Evolutionary conservation across 2,888 invertebrate genomes (phyloP).

Genomic region (Octodonta nipae): DNA sequence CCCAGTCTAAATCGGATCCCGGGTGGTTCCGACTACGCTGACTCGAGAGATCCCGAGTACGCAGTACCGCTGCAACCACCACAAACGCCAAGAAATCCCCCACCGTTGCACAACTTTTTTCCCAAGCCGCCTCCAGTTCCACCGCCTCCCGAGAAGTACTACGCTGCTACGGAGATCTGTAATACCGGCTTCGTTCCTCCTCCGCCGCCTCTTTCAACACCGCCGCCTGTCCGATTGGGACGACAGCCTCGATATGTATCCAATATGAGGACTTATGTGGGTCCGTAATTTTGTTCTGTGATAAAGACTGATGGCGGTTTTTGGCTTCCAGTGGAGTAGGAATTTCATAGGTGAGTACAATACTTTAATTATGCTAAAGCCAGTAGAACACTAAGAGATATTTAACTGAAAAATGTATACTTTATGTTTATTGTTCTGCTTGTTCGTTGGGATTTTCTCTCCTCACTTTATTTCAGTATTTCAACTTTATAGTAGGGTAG

Average conservation of each 20-base stretch:
- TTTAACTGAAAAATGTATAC: too few relatives aligned
- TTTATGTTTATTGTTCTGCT: too few relatives aligned
- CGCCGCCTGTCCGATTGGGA: constrained; percentile 35
- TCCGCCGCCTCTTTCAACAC: constrained; percentile 32
- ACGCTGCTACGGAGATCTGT: constrained; percentile 56
- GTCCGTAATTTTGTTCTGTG: constrained; percentile 32
- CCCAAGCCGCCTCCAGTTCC: constrained; percentile 51
- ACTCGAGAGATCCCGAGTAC: constrained; percentile 48
- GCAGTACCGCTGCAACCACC: constrained; percentile 45
- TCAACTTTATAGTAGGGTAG: too few relatives aligned
- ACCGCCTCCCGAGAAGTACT: constrained; percentile 57
- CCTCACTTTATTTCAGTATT: too few relatives aligned
- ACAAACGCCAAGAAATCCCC: constrained; percentile 39
- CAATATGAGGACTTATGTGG: constrained; percentile 29
- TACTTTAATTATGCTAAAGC: too few relatives aligned
- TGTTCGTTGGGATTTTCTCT: too few relatives aligned
- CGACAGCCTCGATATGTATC: constrained; percentile 34
- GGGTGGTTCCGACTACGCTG: constrained; percentile 29
- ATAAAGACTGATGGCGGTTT: constrained; percentile 21
- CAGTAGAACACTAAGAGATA: too few relatives aligned
- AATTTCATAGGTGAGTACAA: constrained; percentile 1
- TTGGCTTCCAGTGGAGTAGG: neutral
- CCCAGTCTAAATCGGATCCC: constrained; percentile 28
- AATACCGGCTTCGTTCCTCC: constrained; percentile 35
- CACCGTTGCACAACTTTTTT: constrained; percentile 43